Conservation (phyloP, 1,140 invertebrate genomes). For the Cherax quadricarinatus region DNA sequence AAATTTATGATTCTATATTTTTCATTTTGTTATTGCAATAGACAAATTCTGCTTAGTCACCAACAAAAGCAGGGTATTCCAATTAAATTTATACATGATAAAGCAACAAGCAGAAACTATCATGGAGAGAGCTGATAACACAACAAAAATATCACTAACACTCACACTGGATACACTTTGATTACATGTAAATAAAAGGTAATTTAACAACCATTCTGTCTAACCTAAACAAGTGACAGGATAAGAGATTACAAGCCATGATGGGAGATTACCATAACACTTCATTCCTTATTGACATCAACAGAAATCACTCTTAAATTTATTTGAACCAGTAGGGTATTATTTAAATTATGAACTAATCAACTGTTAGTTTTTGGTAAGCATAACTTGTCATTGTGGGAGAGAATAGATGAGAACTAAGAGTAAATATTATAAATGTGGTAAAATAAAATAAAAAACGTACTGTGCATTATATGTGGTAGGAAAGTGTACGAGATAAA, state of each 20-base stretch:
- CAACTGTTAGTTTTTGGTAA: too few relatives aligned
- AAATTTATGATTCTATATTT: too few relatives aligned
- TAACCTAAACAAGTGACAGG: constrained; percentile 73
- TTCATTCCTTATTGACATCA: background rate
- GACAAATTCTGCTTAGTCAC: too few relatives aligned
- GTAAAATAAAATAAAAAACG: too few relatives aligned
- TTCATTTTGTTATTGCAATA: too few relatives aligned
- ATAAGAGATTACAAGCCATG: constrained; percentile 22
- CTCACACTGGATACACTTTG: constrained; percentile 37
- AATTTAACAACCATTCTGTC: constrained; percentile 76
- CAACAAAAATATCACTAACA: constrained; percentile 28
- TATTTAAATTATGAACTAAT: too few relatives aligned
- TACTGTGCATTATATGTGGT: too few relatives aligned
- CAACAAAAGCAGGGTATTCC: background rate
- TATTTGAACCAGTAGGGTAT: background rate
- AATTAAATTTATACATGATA: background rate
- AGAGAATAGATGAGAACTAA: too few relatives aligned
- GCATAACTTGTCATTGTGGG: too few relatives aligned
- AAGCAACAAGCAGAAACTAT: background rate
- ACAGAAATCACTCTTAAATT: background rate
- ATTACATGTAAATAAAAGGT: constrained; percentile 75
- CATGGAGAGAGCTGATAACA: background rate
- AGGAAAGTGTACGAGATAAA: too few relatives aligned
- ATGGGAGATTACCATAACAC: background rate
- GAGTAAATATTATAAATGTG: too few relatives aligned